These are phyloP conservation scores for Thelaira solivaga DNA, from an alignment of 2,888 invertebrate species.

Conservation along the genomic window DNA sequence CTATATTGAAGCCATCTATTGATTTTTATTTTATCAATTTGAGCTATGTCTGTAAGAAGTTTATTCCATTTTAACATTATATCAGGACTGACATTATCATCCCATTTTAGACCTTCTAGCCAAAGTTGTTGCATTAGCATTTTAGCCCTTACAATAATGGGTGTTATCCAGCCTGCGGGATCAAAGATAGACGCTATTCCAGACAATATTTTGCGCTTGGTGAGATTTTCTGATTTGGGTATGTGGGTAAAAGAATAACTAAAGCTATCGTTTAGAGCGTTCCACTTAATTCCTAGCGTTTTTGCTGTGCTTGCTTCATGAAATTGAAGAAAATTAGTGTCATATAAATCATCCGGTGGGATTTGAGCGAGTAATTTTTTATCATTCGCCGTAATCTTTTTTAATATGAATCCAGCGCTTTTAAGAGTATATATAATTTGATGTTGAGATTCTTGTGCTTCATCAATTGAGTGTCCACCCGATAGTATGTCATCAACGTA, in stretches of 20 bases:
- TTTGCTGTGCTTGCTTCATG: slow-evolving; percentile 10
- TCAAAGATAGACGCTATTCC: slow-evolving; percentile 10
- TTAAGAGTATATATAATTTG: neutral
- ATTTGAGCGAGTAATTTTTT: neutral
- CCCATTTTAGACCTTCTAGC: slow-evolving; percentile 42
- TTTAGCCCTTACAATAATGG: slow-evolving; percentile 32
- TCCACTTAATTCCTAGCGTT: slow-evolving; percentile 31
- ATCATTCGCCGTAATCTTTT: neutral
- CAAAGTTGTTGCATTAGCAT: slow-evolving; percentile 42
- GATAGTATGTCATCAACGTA: no score
- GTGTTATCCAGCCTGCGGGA: slow-evolving; percentile 35
- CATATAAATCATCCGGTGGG: neutral
- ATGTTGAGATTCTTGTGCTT: neutral
- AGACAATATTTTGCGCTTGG: slow-evolving; percentile 5
- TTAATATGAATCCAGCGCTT: neutral
- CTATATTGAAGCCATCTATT: slow-evolving; percentile 8
- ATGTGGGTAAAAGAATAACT: neutral
- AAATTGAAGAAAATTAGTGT: slow-evolving; percentile 2
- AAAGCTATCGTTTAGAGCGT: slow-evolving; percentile 19
- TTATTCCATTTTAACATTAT: neutral
- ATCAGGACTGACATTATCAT: slow-evolving; percentile 4
- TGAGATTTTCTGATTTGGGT: neutral
- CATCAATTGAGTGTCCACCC: neutral
- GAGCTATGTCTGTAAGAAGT: neutral
- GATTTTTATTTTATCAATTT: neutral